phyloP scores from a whole-genome alignment of 2,888 invertebrate genomes.

The Hirtodrosophila histrioides region DNA sequence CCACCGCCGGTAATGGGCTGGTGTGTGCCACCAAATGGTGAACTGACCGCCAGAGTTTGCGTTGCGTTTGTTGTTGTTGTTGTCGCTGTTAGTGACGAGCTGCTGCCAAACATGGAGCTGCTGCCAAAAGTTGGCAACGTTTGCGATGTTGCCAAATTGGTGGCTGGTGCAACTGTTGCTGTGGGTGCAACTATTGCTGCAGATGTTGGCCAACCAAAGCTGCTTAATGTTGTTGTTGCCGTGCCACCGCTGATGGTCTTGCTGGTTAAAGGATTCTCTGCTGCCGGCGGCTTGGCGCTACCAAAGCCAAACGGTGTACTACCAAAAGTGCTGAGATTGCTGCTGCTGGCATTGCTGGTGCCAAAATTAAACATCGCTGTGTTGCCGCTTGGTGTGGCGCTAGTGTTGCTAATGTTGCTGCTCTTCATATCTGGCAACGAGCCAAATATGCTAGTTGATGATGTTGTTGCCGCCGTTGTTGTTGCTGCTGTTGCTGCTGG shows the following conservation, averaged over 20 bases:
- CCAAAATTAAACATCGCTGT: no score
- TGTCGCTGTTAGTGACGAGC: not conserved
- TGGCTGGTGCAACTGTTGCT: no score
- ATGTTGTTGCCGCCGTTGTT: slow-evolving; percentile 3
- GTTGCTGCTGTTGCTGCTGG: slow-evolving; percentile 9
- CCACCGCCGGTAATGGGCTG: slow-evolving; percentile 9
- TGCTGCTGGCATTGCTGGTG: not conserved
- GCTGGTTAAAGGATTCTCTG: not conserved
- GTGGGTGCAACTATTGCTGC: no score
- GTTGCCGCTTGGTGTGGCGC: slow-evolving; percentile 7
- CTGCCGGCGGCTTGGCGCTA: no score
- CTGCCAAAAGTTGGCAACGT: not conserved
- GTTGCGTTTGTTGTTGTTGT: slow-evolving; percentile 15
- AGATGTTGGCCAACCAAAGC: no score
- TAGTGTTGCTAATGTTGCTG: slow-evolving; percentile 1
- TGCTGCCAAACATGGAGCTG: slow-evolving; percentile 4
- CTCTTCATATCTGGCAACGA: not conserved
- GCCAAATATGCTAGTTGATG: slow-evolving; percentile 12
- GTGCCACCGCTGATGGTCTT: not conserved
- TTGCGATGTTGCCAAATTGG: no score
- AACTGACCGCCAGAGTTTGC: slow-evolving; percentile 9
- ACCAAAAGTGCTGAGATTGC: slow-evolving; percentile 17
- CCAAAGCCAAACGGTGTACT: not conserved
- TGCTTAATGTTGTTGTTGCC: no score
- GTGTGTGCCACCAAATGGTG: slow-evolving; percentile 30